A percentile compares a stretch with the other conserved stretches of the same genome.
Conservation (phyloP, 2,113 vertebrate genomes). For the Apaloderma vittatum region DNA sequence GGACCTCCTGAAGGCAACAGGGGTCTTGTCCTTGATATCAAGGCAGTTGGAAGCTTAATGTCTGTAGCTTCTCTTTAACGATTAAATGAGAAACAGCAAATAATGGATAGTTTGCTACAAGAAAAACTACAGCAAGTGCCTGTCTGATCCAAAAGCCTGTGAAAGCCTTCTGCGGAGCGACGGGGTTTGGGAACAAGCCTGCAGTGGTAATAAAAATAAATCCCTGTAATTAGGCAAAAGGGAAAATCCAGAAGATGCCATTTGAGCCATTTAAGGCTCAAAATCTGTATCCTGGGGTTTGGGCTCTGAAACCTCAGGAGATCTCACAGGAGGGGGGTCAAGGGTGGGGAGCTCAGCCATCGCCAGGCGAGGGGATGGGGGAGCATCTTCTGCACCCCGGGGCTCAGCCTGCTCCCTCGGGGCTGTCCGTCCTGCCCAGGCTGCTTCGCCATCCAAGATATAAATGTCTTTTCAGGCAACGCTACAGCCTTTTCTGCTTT, state of each 20-base stretch:
- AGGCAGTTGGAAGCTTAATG: neutral
- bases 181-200: neutral
- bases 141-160: neutral
- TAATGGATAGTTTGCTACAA: neutral
- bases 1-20: neutral
- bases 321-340: fast-evolving
- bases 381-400: neutral
- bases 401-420: neutral
- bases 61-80: neutral
- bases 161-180: neutral
- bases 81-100: neutral
- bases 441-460: fast-evolving
- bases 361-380: too few species aligned
- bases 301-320: neutral
- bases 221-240: constrained; percentile 1
- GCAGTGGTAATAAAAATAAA: neutral
- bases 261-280: neutral
- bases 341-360: neutral
- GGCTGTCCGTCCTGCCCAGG: neutral
- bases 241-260: neutral
- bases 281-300: neutral
- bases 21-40: neutral
- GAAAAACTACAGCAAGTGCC: neutral
- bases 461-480: neutral
- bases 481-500: neutral